These are phyloP conservation scores for Drosophila setifemur DNA, from an alignment of 1,140 invertebrate genomes.

Conservation along the genomic window DNA sequence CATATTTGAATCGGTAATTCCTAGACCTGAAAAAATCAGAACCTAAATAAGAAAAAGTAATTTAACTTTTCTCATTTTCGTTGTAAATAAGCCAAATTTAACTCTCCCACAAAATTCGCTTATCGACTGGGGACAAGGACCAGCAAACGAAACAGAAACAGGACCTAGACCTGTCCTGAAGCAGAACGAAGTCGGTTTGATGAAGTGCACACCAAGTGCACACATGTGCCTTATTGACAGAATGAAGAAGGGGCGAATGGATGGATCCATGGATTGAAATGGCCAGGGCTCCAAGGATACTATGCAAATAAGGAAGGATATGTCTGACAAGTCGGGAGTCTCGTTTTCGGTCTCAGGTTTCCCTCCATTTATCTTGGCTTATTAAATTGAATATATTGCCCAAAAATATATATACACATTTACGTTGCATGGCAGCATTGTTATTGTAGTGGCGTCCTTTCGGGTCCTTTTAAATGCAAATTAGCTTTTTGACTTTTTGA, in stretches of 20 bases:
- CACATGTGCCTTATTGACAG: conserved; percentile 64
- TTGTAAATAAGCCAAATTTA: conserved; percentile 8
- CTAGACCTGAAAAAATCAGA: conserved; percentile 3
- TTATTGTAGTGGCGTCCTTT: conserved; percentile 50
- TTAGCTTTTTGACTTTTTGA: conserved; percentile 80
- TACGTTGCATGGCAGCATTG: conserved; percentile 51
- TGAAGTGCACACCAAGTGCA: conserved; percentile 62
- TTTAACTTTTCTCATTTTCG: conserved; percentile 72
- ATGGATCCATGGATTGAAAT: no score
- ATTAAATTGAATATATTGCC: conserved; percentile 79
- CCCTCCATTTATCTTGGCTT: conserved; percentile 73
- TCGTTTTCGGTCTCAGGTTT: conserved; percentile 18
- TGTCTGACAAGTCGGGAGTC: conserved; percentile 30
- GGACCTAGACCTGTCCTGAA: no score
- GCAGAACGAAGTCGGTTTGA: conserved; percentile 55
- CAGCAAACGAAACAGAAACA: conserved; percentile 11
- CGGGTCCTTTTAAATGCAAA: conserved; percentile 78
- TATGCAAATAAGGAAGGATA: conserved; percentile 73
- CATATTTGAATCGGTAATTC: not conserved
- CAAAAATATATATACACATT: conserved; percentile 21
- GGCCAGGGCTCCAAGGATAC: conserved; percentile 54
- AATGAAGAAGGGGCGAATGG: not conserved
- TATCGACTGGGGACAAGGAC: conserved; percentile 51
- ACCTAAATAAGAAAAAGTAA: conserved; percentile 66
- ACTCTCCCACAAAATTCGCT: conserved; percentile 40